phyloP scores from a whole-genome alignment of 2,113 vertebrate genomes.

The Strigops habroptila region DNA sequence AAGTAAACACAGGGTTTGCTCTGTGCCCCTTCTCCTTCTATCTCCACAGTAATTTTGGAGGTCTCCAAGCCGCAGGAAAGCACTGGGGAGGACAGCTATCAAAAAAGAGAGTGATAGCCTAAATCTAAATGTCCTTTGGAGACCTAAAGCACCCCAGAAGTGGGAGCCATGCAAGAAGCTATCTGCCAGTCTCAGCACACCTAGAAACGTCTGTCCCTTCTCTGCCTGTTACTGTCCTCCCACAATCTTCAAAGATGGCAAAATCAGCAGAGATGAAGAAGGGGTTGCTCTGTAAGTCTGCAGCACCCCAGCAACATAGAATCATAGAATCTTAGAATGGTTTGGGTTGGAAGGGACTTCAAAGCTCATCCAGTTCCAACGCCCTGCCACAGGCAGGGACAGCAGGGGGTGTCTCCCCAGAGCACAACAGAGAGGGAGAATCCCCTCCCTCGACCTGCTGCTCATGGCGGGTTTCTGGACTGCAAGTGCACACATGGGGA shows the following conservation, averaged over 20 bases:
- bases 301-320: neutral
- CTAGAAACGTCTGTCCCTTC: neutral
- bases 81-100: neutral
- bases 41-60: neutral
- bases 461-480: neutral
- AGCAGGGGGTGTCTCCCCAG: neutral
- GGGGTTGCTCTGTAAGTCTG: accelerated
- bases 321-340: neutral
- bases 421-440: neutral
- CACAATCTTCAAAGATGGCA: neutral
- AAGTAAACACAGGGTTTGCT: neutral
- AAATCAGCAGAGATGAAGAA: neutral
- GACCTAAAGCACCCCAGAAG: neutral
- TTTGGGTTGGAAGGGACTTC: neutral
- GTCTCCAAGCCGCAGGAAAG: neutral
- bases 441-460: neutral
- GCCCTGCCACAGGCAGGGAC: neutral
- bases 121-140: neutral
- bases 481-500: neutral
- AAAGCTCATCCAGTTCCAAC: neutral
- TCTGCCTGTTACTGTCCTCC: neutral
- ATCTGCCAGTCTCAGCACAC: neutral
- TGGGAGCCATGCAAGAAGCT: neutral
- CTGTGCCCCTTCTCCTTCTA: neutral
- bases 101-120: neutral